Percentiles rank a stretch among this genome's conserved stretches.
phyloP scores from a whole-genome alignment of 2,797 vertebrate genomes.

The Geotrypetes seraphini region DNA sequence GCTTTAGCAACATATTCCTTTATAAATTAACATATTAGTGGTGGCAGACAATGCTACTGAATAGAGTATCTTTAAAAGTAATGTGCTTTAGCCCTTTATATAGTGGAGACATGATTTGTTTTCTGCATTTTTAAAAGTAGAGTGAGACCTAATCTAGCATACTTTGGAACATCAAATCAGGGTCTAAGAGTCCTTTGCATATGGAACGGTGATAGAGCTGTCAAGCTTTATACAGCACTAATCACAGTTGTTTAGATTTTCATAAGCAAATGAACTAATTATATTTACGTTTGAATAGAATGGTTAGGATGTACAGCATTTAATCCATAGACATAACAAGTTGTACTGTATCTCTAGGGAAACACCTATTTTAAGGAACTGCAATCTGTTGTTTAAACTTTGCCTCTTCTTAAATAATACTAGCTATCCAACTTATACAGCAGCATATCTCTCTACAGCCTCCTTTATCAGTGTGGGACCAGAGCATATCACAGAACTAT shows the following conservation, averaged over 20 bases:
- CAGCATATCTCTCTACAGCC: not conserved
- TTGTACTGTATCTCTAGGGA: conserved; percentile 11
- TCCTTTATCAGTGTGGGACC: not conserved
- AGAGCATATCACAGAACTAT: not conserved
- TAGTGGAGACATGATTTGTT: no score
- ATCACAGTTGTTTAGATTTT: conserved; percentile 16
- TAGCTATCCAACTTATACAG: not conserved
- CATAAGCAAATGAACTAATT: not conserved
- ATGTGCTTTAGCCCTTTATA: no score
- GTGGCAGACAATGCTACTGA: no score
- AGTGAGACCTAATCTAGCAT: no score
- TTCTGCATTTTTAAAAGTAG: no score
- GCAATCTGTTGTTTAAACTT: conserved; percentile 8
- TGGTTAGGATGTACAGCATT: conserved; percentile 20
- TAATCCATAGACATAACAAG: conserved; percentile 18
- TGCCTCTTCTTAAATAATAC: conserved; percentile 2
- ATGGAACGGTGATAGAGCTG: conserved; percentile 19
- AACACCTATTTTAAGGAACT: conserved; percentile 13
- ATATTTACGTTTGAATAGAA: conserved; percentile 21
- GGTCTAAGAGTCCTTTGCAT: no score
- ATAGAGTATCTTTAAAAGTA: no score
- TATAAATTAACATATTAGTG: no score
- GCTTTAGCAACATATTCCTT: no score
- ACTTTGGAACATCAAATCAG: no score
- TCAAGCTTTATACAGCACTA: conserved; percentile 30